Base-by-base conservation (phyloP, 2,113 vertebrate species). In the Pterocles burchelli region DNA sequence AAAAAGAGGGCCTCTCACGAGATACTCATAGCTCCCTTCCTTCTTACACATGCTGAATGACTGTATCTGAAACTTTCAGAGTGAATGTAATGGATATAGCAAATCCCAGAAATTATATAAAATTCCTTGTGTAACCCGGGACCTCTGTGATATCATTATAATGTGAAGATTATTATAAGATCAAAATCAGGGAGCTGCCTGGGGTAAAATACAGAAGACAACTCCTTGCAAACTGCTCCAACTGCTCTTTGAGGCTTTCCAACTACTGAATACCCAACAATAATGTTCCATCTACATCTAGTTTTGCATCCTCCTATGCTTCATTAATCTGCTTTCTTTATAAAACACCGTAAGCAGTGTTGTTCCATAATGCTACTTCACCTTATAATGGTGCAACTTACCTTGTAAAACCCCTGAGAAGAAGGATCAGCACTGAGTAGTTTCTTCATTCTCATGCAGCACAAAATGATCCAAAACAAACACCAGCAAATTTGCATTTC, bases 91-190 rank as follows among this genome's bases (percentile, higher is more conserved):
- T 43, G 36, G 90, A 83, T 28, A 51, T 6, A 81, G 8, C 52
- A 90, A 86, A 93, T 86, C 86, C 70, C 92, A 89, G 88, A 96
- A 88, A 85, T 17, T 6, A 80, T 15, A 81, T 2, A 36, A 34
- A 91, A 84, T 72, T 74, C 84, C 33, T 61, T 52, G 34, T 21
- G 29, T 22, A 71, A 79, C 28, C 38, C 21, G 19, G 29, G 55
- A 70, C 36, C 12, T 36, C 55, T 48, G 36, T 29, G 76, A 55
- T 57, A 34, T 0, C 68, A 73, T 62, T 74, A 14, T 5, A 51
- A 68, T 4, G 38, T 3, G 13, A 89, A 78, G 38, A 68, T 61
- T 31, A 75, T 61, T 67, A 4, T 7, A 65, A 67, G 22, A 67
- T 67, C 66, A 14, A 71, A 90, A 67, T 72, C 72, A 86, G 48